phyloP scores from a whole-genome alignment of 2,113 vertebrate species.

The Microcebus murinus region DNA sequence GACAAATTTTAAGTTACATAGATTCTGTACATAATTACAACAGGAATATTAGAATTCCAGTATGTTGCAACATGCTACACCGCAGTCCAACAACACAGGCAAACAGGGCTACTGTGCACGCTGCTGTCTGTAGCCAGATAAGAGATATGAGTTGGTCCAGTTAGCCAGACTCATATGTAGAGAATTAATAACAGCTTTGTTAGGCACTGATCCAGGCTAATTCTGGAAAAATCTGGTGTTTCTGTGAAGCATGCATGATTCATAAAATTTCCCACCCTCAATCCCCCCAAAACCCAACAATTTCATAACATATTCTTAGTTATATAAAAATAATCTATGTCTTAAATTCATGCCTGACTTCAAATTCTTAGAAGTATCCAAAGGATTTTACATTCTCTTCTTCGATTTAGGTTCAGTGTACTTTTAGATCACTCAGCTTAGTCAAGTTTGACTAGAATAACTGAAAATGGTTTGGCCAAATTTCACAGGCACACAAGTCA shows the following conservation, averaged over 20 bases:
- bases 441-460: conserved; percentile 41
- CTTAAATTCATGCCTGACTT: conserved; percentile 67
- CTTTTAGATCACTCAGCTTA: conserved; percentile 54
- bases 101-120: background rate
- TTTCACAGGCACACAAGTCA: conserved; percentile 37
- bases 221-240: conserved; percentile 68
- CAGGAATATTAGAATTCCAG: conserved; percentile 55
- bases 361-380: conserved; percentile 61
- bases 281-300: background rate
- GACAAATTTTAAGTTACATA: conserved; percentile 89
- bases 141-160: background rate
- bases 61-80: conserved; percentile 55
- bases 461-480: background rate
- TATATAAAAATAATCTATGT: conserved; percentile 85
- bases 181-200: conserved; percentile 51
- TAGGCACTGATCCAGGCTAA: conserved; percentile 79
- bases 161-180: background rate
- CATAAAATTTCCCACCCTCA: background rate
- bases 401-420: conserved; percentile 68
- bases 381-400: conserved; percentile 71
- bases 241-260: conserved; percentile 52
- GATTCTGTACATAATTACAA: conserved; percentile 93
- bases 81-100: conserved; percentile 52
- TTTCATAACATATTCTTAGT: conserved; percentile 63
- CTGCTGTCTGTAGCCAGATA: background rate